phyloP scores from a whole-genome alignment of 2,888 invertebrate species.

The Rhagium mordax region DNA sequence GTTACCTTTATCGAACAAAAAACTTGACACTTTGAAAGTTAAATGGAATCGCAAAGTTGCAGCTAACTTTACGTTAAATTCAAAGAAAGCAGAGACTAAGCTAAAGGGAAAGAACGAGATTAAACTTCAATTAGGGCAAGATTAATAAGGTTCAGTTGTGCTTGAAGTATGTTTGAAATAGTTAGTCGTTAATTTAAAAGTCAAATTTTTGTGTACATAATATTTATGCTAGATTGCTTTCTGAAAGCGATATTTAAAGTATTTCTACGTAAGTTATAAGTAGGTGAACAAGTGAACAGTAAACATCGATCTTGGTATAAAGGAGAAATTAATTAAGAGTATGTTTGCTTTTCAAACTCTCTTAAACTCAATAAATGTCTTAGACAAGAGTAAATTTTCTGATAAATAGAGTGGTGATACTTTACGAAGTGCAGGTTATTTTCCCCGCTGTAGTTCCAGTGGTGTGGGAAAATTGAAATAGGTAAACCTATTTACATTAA shows the following conservation, averaged over 20 bases:
- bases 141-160: constrained; percentile 24
- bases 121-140: constrained; percentile 33
- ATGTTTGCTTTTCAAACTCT: too few species aligned
- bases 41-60: constrained; percentile 29
- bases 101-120: constrained; percentile 28
- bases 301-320: neutral
- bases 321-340: neutral
- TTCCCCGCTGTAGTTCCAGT: too few species aligned
- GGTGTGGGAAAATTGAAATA: too few species aligned
- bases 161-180: constrained; percentile 22
- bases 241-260: neutral
- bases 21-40: constrained; percentile 22
- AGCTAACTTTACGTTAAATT: constrained; percentile 29
- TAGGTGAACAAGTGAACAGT: too few species aligned
- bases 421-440: too few species aligned
- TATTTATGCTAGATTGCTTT: neutral
- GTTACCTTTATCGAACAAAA: neutral
- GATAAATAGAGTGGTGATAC: too few species aligned
- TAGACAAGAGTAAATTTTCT: too few species aligned
- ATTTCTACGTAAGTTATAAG: too few species aligned
- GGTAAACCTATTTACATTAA: too few species aligned
- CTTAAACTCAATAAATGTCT: too few species aligned
- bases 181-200: constrained; percentile 24
- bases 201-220: constrained; percentile 12
- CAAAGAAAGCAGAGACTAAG: constrained; percentile 28